Evolutionary conservation across 2,888 invertebrate genomes (phyloP).

Genomic region (Lucinisca nassula): DNA sequence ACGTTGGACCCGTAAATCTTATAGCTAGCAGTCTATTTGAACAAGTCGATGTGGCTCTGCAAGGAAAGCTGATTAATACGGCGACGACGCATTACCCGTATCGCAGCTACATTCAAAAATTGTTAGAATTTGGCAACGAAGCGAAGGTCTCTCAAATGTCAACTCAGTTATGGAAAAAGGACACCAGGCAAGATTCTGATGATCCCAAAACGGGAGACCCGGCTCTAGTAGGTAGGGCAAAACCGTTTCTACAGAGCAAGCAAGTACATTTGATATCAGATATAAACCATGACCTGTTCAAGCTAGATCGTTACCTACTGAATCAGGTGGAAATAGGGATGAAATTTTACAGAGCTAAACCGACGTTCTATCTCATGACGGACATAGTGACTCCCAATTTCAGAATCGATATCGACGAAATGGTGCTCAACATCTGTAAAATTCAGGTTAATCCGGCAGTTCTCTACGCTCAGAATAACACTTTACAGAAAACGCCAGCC

Average conservation of each 20-base stretch:
- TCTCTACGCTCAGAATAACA: background rate
- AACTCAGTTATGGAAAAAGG: background rate
- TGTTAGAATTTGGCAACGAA: constrained; percentile 13
- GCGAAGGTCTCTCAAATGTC: background rate
- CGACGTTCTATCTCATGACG: constrained; percentile 27
- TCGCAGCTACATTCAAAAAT: background rate
- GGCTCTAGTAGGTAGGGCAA: background rate
- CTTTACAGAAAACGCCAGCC: background rate
- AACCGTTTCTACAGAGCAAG: background rate
- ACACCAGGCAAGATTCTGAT: background rate
- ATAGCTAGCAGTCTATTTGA: background rate
- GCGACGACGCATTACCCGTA: constrained; percentile 1
- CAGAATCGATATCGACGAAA: constrained; percentile 10
- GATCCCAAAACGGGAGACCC: background rate
- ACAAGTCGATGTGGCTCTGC: constrained; percentile 19
- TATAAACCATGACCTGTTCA: constrained; percentile 3
- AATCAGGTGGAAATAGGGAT: constrained; percentile 16
- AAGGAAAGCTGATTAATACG: background rate
- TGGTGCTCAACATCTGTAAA: background rate
- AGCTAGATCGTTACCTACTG: constrained; percentile 14
- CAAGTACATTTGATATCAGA: background rate
- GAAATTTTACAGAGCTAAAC: constrained; percentile 30
- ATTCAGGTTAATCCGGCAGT: background rate
- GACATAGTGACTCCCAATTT: constrained; percentile 1
- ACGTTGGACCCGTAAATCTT: constrained; percentile 20